Evolutionary conservation across 2,888 invertebrate genomes (phyloP).

Genomic region (Ctena decussata): DNA sequence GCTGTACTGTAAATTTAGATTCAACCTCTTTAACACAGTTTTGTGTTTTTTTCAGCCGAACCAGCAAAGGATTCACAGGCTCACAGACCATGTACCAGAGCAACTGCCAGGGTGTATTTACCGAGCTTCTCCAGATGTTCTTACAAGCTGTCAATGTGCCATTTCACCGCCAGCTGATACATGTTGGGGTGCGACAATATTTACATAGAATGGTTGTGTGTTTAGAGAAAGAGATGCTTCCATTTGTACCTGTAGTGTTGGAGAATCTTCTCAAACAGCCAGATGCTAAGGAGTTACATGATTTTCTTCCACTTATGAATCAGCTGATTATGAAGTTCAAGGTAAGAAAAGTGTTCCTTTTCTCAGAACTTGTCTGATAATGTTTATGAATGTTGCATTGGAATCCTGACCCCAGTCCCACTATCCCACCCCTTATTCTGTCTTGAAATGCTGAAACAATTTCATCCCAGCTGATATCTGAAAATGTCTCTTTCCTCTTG

Average conservation of each 20-base stretch:
- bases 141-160: conserved; percentile 87
- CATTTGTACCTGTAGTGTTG: conserved; percentile 88
- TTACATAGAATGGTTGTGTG: conserved; percentile 89
- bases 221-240: conserved; percentile 88
- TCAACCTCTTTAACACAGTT: too few species aligned
- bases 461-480: too few species aligned
- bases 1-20: too few species aligned
- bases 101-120: conserved; percentile 88
- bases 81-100: conserved; percentile 88
- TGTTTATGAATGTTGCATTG: too few species aligned
- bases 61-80: conserved; percentile 89
- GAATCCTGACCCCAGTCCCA: too few species aligned
- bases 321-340: conserved; percentile 89
- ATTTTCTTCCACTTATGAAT: conserved; percentile 89
- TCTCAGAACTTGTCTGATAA: too few species aligned
- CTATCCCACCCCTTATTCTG: too few species aligned
- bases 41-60: conserved; percentile 86
- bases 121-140: conserved; percentile 88
- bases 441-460: too few species aligned
- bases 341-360: too few species aligned
- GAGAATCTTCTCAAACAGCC: conserved; percentile 87
- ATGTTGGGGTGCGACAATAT: conserved; percentile 88
- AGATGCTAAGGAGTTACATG: conserved; percentile 86
- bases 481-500: too few species aligned
- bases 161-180: conserved; percentile 82